phyloP scores from a whole-genome alignment of 2,888 invertebrate genomes.

The Punctoribates punctum region DNA sequence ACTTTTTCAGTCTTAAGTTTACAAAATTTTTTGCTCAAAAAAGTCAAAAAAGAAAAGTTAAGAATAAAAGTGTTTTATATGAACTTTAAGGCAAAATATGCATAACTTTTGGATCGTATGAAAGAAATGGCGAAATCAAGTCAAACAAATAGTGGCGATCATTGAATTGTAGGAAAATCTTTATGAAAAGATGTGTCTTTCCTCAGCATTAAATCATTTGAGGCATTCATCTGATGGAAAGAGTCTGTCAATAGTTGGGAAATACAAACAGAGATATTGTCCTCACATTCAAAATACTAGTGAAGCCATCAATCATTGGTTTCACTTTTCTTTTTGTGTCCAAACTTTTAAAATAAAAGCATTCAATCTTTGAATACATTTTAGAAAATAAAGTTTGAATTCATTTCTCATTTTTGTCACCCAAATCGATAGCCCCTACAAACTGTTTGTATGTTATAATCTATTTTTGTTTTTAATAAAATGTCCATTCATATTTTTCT shows the following conservation, averaged over 20 bases:
- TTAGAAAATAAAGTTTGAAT: neutral
- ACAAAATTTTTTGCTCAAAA: too few species aligned
- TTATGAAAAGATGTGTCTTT: neutral
- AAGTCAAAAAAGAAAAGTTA: too few species aligned
- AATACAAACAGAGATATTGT: neutral
- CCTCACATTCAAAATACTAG: neutral
- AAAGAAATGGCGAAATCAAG: too few species aligned
- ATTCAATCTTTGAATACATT: neutral
- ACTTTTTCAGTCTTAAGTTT: too few species aligned
- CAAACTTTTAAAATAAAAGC: neutral
- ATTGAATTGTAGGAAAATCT: slow-evolving; percentile 8
- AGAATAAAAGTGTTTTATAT: too few species aligned
- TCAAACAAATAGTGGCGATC: neutral
- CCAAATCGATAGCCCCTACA: too few species aligned
- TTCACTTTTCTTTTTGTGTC: neutral
- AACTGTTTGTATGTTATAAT: too few species aligned
- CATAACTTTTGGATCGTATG: too few species aligned
- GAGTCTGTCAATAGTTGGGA: neutral
- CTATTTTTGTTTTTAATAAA: too few species aligned
- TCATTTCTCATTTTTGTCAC: too few species aligned
- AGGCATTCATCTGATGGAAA: neutral
- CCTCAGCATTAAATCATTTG: neutral
- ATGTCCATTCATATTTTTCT: too few species aligned
- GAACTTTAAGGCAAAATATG: too few species aligned
- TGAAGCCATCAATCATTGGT: neutral